These are phyloP conservation scores for Aleiodes testaceus DNA, from an alignment of 2,888 invertebrate species.

Conservation along the genomic window DNA sequence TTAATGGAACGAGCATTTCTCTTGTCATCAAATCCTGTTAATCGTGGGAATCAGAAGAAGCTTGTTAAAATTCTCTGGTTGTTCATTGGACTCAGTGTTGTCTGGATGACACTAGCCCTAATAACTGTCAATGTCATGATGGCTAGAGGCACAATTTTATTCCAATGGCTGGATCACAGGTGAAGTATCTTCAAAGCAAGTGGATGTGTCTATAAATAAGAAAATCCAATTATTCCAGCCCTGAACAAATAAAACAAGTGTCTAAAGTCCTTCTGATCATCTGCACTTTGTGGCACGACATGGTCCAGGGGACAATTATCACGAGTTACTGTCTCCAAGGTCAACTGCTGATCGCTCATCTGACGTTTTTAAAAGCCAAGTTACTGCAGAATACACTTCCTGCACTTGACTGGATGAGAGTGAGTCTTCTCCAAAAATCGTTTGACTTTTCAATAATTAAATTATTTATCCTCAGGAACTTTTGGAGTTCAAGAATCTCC, in stretches of 20 bases:
- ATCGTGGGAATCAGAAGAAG: constrained; percentile 80
- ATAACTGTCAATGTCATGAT: constrained; percentile 80
- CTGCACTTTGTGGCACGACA: constrained; percentile 84
- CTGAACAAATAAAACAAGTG: constrained; percentile 72
- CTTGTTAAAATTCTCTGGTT: constrained; percentile 83
- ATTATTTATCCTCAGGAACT: constrained; percentile 78
- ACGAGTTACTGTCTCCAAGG: constrained; percentile 89
- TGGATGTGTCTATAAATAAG: not conserved
- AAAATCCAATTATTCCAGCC: constrained; percentile 70
- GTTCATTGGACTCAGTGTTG: constrained; percentile 80
- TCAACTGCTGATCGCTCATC: constrained; percentile 83
- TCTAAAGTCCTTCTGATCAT: constrained; percentile 79
- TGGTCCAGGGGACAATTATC: constrained; percentile 87
- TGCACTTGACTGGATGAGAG: constrained; percentile 86
- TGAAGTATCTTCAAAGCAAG: constrained; percentile 62
- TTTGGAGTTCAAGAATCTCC: constrained; percentile 84
- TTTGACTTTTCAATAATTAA: not conserved
- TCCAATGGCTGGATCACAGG: constrained; percentile 80
- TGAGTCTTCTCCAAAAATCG: constrained; percentile 62
- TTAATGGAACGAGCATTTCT: constrained; percentile 88
- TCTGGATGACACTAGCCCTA: constrained; percentile 83
- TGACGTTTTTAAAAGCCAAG: constrained; percentile 82
- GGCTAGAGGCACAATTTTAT: constrained; percentile 77
- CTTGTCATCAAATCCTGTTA: constrained; percentile 81
- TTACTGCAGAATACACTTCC: constrained; percentile 82